Conservation (phyloP, 1,140 invertebrate genomes). For the Pseudachorutes palmiensis region DNA sequence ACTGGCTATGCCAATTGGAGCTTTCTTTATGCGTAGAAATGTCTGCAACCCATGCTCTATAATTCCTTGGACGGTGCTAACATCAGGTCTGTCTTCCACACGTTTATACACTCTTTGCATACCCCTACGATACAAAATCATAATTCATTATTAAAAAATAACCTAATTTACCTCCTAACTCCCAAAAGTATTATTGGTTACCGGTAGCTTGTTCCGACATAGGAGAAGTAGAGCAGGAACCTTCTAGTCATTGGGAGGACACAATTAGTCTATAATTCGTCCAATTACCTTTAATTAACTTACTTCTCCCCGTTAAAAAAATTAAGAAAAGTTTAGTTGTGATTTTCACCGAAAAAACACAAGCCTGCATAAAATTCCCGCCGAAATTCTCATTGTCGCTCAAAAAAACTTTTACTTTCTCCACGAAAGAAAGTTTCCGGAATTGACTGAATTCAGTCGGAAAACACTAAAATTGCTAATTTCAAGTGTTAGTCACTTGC, state of each 20-base stretch:
- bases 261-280: background rate
- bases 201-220: conserved; percentile 33
- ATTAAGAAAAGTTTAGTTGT: no score
- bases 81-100: background rate
- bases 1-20: conserved; percentile 17
- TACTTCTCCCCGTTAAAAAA: no score
- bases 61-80: conserved; percentile 31
- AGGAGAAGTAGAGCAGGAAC: conserved; percentile 29
- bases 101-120: conserved; percentile 9
- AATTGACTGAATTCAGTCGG: no score
- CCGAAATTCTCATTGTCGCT: no score
- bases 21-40: background rate
- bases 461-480: no score
- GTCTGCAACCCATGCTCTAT: conserved; percentile 26
- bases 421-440: no score
- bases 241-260: conserved; percentile 11
- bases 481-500: no score
- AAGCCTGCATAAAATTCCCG: no score
- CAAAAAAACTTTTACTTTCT: no score
- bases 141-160: no score
- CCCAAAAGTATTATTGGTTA: conserved; percentile 12
- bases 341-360: no score
- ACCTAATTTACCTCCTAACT: background rate
- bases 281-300: background rate
- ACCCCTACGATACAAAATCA: no score